Percentiles rank a stretch among this genome's conserved stretches.
These are phyloP conservation scores for Isichthys henryi DNA, from an alignment of 2,113 vertebrate genomes.

Conservation along the genomic window DNA sequence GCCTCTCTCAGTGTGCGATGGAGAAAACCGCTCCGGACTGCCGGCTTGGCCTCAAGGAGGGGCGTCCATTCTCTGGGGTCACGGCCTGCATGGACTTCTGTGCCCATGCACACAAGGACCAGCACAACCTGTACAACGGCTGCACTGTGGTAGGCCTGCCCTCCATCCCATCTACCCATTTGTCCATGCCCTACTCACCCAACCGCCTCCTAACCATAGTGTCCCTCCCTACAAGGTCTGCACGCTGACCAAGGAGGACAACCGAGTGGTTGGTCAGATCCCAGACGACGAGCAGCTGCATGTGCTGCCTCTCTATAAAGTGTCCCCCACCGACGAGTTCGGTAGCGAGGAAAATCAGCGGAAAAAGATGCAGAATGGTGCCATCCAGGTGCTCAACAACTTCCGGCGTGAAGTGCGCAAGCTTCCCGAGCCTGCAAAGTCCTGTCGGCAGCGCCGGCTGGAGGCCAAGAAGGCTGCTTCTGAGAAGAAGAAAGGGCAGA, in stretches of 20 bases:
- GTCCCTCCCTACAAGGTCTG: constrained; percentile 70
- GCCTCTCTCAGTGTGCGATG: constrained; percentile 64
- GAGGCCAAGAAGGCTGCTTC: constrained; percentile 86
- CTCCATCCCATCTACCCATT: neutral
- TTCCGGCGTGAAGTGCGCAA: constrained; percentile 89
- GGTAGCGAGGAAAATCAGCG: constrained; percentile 84
- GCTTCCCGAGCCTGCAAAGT: constrained; percentile 90
- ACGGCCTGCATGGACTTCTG: constrained; percentile 99
- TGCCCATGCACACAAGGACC: constrained; percentile 96
- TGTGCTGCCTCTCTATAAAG: constrained; percentile 88
- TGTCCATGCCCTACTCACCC: neutral
- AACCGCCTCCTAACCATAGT: neutral
- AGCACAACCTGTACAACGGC: constrained; percentile 95
- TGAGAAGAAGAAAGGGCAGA: constrained; percentile 87
- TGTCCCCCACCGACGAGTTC: constrained; percentile 80
- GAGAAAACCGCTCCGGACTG: constrained; percentile 82
- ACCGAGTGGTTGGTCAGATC: constrained; percentile 76
- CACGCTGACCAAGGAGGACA: constrained; percentile 94
- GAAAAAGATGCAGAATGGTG: constrained; percentile 80
- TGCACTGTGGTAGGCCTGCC: constrained; percentile 86
- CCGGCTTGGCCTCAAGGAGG: constrained; percentile 85
- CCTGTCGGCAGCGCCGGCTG: constrained; percentile 84
- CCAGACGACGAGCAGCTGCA: constrained; percentile 92
- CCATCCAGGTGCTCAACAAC: constrained; percentile 84
- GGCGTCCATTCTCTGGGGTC: constrained; percentile 90